Percentiles rank a stretch among this genome's conserved stretches.
Conservation (phyloP, 2,113 vertebrate species). For the Centropristis striata region DNA sequence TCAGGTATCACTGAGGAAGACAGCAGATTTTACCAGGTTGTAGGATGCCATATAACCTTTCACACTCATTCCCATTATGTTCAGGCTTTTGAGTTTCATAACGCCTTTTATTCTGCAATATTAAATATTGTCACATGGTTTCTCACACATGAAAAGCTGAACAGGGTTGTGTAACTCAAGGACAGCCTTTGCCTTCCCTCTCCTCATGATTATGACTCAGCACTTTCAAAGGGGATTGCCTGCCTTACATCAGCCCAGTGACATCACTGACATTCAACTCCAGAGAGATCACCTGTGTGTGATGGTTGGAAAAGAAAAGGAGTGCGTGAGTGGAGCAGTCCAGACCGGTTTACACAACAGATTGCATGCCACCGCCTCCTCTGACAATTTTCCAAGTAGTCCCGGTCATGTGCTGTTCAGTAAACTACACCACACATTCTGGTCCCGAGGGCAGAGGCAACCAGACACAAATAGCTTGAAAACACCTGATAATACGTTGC, state of each 20-base stretch:
- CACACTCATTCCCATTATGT: too few relatives aligned
- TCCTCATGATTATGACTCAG: constrained; percentile 69
- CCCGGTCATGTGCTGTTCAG: constrained; percentile 29
- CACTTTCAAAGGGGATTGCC: constrained; percentile 67
- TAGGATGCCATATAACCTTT: too few relatives aligned
- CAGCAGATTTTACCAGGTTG: too few relatives aligned
- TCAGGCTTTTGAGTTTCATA: background rate
- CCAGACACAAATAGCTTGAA: background rate
- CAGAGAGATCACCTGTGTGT: constrained; percentile 55
- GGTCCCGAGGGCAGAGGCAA: constrained; percentile 1
- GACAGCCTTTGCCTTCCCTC: background rate
- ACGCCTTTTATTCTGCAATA: background rate
- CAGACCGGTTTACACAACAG: constrained; percentile 55
- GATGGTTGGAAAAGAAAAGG: constrained; percentile 34
- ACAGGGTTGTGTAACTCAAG: constrained; percentile 52
- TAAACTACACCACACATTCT: background rate
- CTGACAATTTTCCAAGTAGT: constrained; percentile 18
- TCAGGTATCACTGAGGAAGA: too few relatives aligned
- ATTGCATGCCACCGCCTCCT: constrained; percentile 13
- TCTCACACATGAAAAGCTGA: background rate
- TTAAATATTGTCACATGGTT: constrained; percentile 28
- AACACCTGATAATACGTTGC: background rate
- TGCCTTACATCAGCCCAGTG: constrained; percentile 62
- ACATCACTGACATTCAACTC: constrained; percentile 65
- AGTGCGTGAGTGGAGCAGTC: constrained; percentile 15